phyloP scores from a whole-genome alignment of 2,113 vertebrate genomes.

The Numenius arquata region DNA sequence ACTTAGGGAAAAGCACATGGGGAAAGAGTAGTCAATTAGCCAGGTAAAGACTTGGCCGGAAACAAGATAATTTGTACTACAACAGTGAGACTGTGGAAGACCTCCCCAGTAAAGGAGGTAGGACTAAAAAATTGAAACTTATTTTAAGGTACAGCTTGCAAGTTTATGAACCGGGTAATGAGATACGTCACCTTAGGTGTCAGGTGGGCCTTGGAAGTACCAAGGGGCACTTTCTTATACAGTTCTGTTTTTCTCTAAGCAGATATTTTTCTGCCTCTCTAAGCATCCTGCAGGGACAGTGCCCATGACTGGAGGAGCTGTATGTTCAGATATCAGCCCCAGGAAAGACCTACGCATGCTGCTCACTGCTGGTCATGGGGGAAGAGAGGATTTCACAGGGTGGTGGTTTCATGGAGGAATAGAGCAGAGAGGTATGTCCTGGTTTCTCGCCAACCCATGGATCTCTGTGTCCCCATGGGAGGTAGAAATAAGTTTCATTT shows the following conservation, averaged over 20 bases:
- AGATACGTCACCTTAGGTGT: neutral
- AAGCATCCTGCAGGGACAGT: neutral
- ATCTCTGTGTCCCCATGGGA: neutral
- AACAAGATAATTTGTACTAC: neutral
- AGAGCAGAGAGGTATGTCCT: neutral
- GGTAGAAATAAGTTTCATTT: neutral
- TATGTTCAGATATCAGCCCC: neutral
- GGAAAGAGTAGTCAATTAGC: neutral
- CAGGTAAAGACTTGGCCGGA: neutral
- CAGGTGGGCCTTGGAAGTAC: neutral
- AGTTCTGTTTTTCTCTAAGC: neutral
- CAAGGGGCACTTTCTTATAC: neutral
- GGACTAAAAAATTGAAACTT: neutral
- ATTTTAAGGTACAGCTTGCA: neutral
- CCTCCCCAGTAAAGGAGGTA: neutral
- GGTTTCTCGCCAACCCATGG: neutral
- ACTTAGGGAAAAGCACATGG: neutral
- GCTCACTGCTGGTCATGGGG: neutral
- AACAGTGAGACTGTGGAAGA: neutral
- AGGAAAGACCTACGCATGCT: fast-evolving
- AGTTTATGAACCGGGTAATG: neutral
- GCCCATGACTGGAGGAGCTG: neutral
- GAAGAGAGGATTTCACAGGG: neutral
- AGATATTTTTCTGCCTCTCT: neutral
- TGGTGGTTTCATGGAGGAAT: neutral